Evolutionary conservation across 2,797 vertebrate species (phyloP).

Genomic region (Naso thynnoides): DNA sequence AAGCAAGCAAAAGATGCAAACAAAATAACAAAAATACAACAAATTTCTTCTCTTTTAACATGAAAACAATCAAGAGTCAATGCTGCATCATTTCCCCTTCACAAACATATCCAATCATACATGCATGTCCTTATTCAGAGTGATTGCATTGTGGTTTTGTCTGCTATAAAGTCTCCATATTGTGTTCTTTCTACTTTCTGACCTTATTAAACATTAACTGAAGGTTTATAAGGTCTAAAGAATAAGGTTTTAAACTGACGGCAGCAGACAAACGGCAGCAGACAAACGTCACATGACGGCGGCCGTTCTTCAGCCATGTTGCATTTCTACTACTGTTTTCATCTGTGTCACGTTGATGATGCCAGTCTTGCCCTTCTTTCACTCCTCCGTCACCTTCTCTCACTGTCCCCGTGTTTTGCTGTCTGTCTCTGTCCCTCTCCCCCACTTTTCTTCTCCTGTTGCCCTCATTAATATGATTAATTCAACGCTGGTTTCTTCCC

Average conservation of each 20-base stretch:
- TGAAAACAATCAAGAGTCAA: constrained; percentile 1
- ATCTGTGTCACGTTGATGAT: constrained; percentile 8
- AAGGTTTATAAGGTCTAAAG: neutral
- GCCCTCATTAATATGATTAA: constrained; percentile 84
- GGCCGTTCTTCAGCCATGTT: constrained; percentile 7
- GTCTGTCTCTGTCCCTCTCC: constrained; percentile 28
- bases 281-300: constrained; percentile 24
- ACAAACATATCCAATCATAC: neutral
- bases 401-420: constrained; percentile 34
- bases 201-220: constrained; percentile 3
- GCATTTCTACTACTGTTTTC: constrained; percentile 21
- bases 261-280: too few species aligned
- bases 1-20: neutral
- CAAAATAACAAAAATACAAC: neutral
- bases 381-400: constrained; percentile 29
- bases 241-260: constrained; percentile 19
- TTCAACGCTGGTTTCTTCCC: constrained; percentile 76
- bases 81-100: neutral
- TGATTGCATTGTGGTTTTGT: neutral
- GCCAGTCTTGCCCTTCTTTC: constrained; percentile 17
- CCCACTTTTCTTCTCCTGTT: constrained; percentile 61
- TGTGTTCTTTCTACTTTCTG: neutral
- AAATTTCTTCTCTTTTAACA: neutral
- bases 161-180: neutral
- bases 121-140: neutral